Evolutionary conservation across 2,797 vertebrate species (phyloP), one percentile per base, ranked within the genome.

Genomic region (Microhierax caerulescens): DNA sequence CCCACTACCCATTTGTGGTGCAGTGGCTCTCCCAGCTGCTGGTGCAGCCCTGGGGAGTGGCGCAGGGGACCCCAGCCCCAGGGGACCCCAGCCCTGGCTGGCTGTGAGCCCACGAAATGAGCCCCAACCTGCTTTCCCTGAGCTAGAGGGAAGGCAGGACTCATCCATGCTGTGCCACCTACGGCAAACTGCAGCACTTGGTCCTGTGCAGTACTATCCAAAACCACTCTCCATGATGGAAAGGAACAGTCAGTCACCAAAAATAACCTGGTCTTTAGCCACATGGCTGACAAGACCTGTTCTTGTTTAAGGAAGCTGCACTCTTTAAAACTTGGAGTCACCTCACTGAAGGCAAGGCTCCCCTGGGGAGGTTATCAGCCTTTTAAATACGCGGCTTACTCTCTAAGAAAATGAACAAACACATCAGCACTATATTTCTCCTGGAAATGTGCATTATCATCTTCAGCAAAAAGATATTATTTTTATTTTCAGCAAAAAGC

Each of bases 321-420:
- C 9, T 57, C 60, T 90, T 79, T 37, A 80, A 92, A 88, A 63
- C 45, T 74, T 22, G 17, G 25, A 84, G 63, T 72, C 47, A 79
- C 19, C 48, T 51, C 60, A 39, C 23, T 30, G 63, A n/a, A 82
- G 50, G 21, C 7, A 5, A 74, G 32, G 25, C 47, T 78, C n/a
- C 56, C 79, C 3, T 22, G 45, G 59, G 75, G 48, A 89, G 30
- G 47, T 74, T 73, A 53, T 63, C 60, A 48, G 76, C 23, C 22
- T 88, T 85, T 75, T 56, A 88, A 85, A 82, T 18, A 41, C 0
- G 3, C 0, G 1, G 41, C 32, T 88, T 24, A 47, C 59, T 77
- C 54, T 84, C 63, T 56, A 67, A 94, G 67, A 90, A 94, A 80
- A 94, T 54, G 63, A 88, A 81, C 73, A 87, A 81, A 93, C 59